Evolutionary conservation across 2,888 invertebrate genomes (phyloP), one percentile per base, ranked within the genome.

Genomic region (Athripsodes cinereus): DNA sequence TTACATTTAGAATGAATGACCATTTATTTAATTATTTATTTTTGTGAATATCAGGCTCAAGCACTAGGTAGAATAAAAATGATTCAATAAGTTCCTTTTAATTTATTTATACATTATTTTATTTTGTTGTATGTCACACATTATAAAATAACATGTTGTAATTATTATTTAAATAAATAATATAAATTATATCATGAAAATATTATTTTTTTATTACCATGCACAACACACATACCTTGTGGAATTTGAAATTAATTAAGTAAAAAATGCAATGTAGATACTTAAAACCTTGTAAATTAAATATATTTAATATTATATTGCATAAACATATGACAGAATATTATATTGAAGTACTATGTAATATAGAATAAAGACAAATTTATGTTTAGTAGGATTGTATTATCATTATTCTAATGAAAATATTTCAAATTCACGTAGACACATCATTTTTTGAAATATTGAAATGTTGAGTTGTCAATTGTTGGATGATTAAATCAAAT

Each of bases 401-500:
- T 40, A 40, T 40, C 40, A 40, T n/a, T 58, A 60, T 58, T 54
- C 52, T 52, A 54, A 60, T 48, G 52, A 58, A 54, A 13, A 40
- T 40, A 56, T 60, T 58, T 61, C 58, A 55, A 63, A 59, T 60
- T 53, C 46, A 62, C 52, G 63, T 59, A 60, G 61, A 63, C 61
- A 60, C 61, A 61, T 62, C 61, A 62, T 62, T 63, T 64, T 64
- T 64, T 58, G 59, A 62, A 60, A 62, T 62, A 57, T 60, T 61
- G 58, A 62, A 59, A 59, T 61, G 57, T 63, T 64, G 57, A 62
- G 56, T 60, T 57, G 63, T 64, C 60, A 59, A 61, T 60, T n/a
- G n/a, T n/a, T 61, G 62, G 61, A 62, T 62, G 61, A 60, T 57
- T 51, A 65, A 64, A 61, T 64, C 56, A 40, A 60, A 61, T 59